Conservation (phyloP, 1,140 invertebrate genomes). For the Sinonovacula constricta region DNA sequence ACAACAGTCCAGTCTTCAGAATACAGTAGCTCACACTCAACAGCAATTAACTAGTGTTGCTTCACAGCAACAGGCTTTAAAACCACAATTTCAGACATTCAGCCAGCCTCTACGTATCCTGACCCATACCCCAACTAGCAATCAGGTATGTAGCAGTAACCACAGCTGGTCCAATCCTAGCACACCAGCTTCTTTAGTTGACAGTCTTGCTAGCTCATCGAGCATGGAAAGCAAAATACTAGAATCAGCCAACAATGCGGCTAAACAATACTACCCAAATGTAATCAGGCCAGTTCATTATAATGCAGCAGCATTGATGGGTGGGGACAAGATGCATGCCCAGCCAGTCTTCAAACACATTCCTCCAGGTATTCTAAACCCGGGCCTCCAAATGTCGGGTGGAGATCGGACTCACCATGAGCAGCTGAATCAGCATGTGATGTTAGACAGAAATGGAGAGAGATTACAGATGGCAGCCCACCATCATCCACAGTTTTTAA, state of each 20-base stretch:
- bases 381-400: neutral
- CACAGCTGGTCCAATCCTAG: slow-evolving; percentile 31
- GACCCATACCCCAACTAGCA: slow-evolving; percentile 30
- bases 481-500: slow-evolving; percentile 33
- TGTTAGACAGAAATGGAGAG: neutral
- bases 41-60: no score
- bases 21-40: neutral
- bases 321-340: neutral
- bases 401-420: neutral
- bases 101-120: slow-evolving; percentile 18
- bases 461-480: neutral
- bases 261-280: neutral
- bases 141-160: slow-evolving; percentile 1
- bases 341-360: neutral
- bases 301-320: neutral
- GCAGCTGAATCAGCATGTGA: neutral
- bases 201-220: neutral
- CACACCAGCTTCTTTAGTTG: slow-evolving; percentile 15
- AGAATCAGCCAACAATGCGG: neutral
- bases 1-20: neutral
- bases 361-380: neutral
- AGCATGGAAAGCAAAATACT: neutral
- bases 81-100: no score
- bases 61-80: no score
- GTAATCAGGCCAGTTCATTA: neutral